Conservation (phyloP, 2,888 invertebrate species). For the Pegoplata infirma region DNA sequence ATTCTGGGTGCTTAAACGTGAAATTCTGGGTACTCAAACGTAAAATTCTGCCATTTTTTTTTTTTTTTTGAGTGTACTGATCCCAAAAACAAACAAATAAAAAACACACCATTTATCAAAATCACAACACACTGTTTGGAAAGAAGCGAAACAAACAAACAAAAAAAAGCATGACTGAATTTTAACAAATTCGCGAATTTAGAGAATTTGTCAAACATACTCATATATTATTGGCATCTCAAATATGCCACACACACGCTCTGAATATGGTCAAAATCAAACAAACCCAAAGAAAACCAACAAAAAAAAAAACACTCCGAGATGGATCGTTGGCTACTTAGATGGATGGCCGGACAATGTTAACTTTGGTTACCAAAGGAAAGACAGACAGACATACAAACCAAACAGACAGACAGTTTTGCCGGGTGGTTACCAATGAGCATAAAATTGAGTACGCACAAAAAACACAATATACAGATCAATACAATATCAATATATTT, state of each 20-base stretch:
- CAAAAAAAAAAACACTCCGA: slow-evolving; percentile 63
- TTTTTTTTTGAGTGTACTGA: too few relatives aligned
- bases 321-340: slow-evolving; percentile 1
- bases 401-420: slow-evolving; percentile 40
- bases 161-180: slow-evolving; percentile 50
- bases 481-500: slow-evolving; percentile 26
- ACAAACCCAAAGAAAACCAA: slow-evolving; percentile 47
- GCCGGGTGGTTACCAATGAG: slow-evolving; percentile 57
- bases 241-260: slow-evolving; percentile 74
- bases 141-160: slow-evolving; percentile 52
- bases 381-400: slow-evolving; percentile 6
- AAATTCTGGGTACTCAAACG: too few relatives aligned
- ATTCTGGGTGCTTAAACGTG: too few relatives aligned
- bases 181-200: slow-evolving; percentile 67
- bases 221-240: slow-evolving; percentile 65
- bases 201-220: slow-evolving; percentile 73
- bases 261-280: slow-evolving; percentile 67
- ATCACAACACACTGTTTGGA: slow-evolving; percentile 13
- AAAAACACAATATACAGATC: slow-evolving; percentile 4
- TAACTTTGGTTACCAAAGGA: slow-evolving; percentile 1
- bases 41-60: too few relatives aligned
- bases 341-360: slow-evolving; percentile 2
- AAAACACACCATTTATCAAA: slow-evolving; percentile 28
- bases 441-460: slow-evolving; percentile 46
- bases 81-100: slow-evolving; percentile 1